Evolutionary conservation across 30 jellyfish, hydroid and myxozoan species (phyloP), one percentile per base, ranked within the genome.

Genomic region (Cassiopea xamachana): DNA sequence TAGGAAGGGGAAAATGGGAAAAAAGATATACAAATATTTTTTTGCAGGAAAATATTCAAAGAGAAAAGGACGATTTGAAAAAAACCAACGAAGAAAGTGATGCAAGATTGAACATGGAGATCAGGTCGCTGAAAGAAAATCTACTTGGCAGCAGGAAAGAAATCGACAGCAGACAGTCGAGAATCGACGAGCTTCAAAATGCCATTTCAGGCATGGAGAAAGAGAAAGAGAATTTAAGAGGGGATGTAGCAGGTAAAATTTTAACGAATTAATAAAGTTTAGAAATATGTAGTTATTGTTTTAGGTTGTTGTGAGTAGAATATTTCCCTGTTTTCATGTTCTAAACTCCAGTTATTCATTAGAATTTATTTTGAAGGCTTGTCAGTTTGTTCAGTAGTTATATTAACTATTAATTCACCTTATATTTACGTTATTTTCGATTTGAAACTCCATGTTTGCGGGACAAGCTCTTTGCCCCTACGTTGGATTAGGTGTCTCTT

Each of bases 181-280:
- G 72, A 60, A 79, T 87, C 39, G 51, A 70, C 8, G 90, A 80
- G 69, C 48, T 73, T 15, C 82, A 88, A 27, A 43, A 75, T 14
- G 48, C 27, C 18, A 64, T 83, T 12, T 50, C 71, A 73, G 81
- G 18, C 18, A 39, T 87, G 15, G 97, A 93, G 68, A 93, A 84
- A 68, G 97, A 88, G 79, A 87, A 69, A 18, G 94, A 79, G 43
- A 97, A 89, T 1, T 62, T 93, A 46, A 83, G 90, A 88, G 97
- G 98, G 27, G 98, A 93, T 16, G 74, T 88, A 14, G 90, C 97
- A 75, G 98, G 98, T 93, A 17, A 80, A 45, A 51, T 10, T 2
- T 2, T 51, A 9, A 9, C 4, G 4, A 51, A 51, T 10, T 48
- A 14, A 27, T 77, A 12, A 39, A 46, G 10, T 77, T 48, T 59